Base-by-base conservation (phyloP, 2,888 invertebrate genomes). In the Stenurella melanura region DNA sequence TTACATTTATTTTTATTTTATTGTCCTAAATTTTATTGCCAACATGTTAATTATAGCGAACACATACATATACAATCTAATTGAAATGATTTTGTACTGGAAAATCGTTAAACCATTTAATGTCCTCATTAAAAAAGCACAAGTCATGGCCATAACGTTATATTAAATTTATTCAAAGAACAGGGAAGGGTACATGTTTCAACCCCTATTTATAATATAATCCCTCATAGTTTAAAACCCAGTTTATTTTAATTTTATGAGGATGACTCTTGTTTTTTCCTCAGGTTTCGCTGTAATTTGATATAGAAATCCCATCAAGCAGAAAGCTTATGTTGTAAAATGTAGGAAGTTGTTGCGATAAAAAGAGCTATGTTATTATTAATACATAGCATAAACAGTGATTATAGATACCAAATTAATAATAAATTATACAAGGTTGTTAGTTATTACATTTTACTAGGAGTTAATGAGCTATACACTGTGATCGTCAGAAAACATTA, bases 391-490 rank as follows among this genome's bases (percentile, higher is more conserved):
- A 38, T 66, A 21, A 21, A 19, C 54, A 50, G 26, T 67, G 56
- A 67, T 54, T 54, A 54, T 19, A 50, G 0, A 17, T 54, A 67
- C 26, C 17, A 54, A 67, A 56, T 54, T 54, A n/a, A 26, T 67
- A 50, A 26, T 50, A 66, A 38, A 70, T 42, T 30, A 54, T 72
- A 21, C 63, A 72, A 72, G 72, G 72, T 72, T 61, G 54, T 50
- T 19, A 50, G 17, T 72, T 71, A 72, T 63, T 72, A 26, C 60
- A 38, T 38, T 71, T 58, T 71, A 71, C 66, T 61, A 61, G 71
- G 60, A 70, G 21, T 26, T 26, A 26, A 26, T 26, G 21, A 26
- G 21, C 2, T 26, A 26, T 26, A 26, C 21, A 26, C 2, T 26
- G 21, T 26, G 21, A 3, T 4, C 21, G 21, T 26, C 2, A 26